Percentiles rank a stretch among this genome's conserved stretches.
These are phyloP conservation scores for Antedon mediterranea DNA, from an alignment of 53 echinoderm and acorn worm genomes.

Conservation along the genomic window DNA sequence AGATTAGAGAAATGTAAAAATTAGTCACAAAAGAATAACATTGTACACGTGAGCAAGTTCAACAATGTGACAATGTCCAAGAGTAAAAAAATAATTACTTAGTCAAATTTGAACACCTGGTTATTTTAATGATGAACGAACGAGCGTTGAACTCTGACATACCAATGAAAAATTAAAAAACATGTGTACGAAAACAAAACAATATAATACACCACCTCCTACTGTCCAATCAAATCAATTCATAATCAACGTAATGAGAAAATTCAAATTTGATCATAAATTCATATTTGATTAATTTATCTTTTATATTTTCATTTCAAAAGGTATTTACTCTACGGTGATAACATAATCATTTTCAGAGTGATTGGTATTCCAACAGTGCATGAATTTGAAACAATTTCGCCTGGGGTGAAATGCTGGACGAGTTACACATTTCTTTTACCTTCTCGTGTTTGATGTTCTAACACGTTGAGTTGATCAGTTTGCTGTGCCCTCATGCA, in stretches of 20 bases:
- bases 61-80: neutral
- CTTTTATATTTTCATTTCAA: neutral
- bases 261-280: slow-evolving; percentile 1
- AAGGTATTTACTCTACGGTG: neutral
- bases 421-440: too few species aligned
- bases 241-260: neutral
- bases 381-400: neutral
- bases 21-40: too few species aligned
- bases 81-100: neutral
- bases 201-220: neutral
- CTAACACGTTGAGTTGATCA: neutral
- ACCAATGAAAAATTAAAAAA: neutral
- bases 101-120: neutral
- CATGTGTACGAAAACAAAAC: neutral
- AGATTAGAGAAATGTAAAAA: too few species aligned
- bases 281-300: neutral
- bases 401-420: neutral
- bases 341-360: neutral
- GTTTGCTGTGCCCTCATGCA: neutral
- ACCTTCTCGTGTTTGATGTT: neutral
- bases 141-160: neutral
- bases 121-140: neutral
- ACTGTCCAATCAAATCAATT: neutral
- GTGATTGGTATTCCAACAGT: neutral
- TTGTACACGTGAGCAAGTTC: neutral